These are phyloP conservation scores for Cancer borealis DNA, from an alignment of 2,888 invertebrate species.

Conservation along the genomic window DNA sequence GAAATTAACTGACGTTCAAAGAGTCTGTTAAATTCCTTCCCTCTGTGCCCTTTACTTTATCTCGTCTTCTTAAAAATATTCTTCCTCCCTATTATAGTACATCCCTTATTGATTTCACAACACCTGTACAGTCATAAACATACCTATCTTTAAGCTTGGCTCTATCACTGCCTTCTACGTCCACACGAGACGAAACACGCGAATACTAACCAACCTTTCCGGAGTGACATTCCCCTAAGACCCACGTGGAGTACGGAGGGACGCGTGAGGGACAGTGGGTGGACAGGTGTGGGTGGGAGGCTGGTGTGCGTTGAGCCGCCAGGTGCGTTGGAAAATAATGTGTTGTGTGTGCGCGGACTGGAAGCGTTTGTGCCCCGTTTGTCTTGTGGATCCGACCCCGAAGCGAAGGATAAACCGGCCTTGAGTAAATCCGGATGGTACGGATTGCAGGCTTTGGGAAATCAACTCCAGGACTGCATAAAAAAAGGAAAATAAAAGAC, in stretches of 20 bases:
- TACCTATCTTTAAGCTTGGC: not conserved
- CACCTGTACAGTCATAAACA: not conserved
- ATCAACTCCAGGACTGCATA: slow-evolving; percentile 1
- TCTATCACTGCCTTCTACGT: not conserved
- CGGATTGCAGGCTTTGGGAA: not conserved
- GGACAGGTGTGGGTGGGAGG: not conserved
- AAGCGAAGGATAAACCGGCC: not conserved
- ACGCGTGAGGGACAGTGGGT: not conserved
- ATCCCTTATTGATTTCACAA: not conserved
- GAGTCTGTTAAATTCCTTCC: not conserved
- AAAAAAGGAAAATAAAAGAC: not conserved
- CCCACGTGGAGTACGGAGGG: not conserved
- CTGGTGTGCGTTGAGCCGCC: not conserved
- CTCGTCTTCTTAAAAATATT: not conserved
- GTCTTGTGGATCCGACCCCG: not conserved
- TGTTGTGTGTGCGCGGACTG: not conserved
- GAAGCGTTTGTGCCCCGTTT: not conserved
- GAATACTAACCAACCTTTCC: not conserved
- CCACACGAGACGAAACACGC: not conserved
- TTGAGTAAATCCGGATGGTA: not conserved
- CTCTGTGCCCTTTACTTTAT: not conserved
- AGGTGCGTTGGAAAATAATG: not conserved
- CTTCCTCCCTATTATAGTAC: not conserved
- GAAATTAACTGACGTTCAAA: not conserved
- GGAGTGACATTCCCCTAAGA: not conserved